Base-by-base conservation (phyloP, 2,797 vertebrate species). In the Allobates femoralis region DNA sequence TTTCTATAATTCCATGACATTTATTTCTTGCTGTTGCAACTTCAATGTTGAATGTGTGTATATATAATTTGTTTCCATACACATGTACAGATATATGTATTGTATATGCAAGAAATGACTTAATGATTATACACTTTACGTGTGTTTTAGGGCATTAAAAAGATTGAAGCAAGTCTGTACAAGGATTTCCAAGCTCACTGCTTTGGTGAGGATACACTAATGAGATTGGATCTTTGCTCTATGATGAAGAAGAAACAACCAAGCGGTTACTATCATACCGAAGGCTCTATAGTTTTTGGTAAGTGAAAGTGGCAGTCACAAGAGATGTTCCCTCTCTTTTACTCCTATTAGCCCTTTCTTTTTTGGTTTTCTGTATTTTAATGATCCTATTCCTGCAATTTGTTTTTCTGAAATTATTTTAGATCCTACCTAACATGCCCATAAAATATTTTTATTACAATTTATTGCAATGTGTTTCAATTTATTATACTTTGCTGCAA, bases 181-280 rank as follows among this genome's bases (percentile, higher is more conserved):
- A 94, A 96, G 53, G 91, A 92, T 85, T 98, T 96, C 89, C 90
- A 94, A 89, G 88, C 79, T 81, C 91, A 93, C 89, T 94, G 91
- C 89, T 99, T 99, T 92, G 98, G 98, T 93, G 94, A 96, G 88
- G 97, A 99, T 93, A 86, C 88, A 0, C 92, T 98, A 46, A 94
- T 93, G 58, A 93, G 94, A 46, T 89, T 99, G 76, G 98, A 99
- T 92, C 96, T 99, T 89, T 99, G 98, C 90, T 98, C 98, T 87
- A 99, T 99, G 97, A 81, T 96, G 92, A 98, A 99, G 93, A 97
- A 96, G 92, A 99, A 98, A 90, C 94, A 94, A 56, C 92, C 92
- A 0, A 93, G 93, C 91, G 96, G 96, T 46, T 96, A 96, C 87
- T 97, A 96, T 85, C 94, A 95, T 89, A 93, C 95, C 71, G 96